phyloP scores from a whole-genome alignment of 2,888 invertebrate species.

The Pachydiplax longipennis region DNA sequence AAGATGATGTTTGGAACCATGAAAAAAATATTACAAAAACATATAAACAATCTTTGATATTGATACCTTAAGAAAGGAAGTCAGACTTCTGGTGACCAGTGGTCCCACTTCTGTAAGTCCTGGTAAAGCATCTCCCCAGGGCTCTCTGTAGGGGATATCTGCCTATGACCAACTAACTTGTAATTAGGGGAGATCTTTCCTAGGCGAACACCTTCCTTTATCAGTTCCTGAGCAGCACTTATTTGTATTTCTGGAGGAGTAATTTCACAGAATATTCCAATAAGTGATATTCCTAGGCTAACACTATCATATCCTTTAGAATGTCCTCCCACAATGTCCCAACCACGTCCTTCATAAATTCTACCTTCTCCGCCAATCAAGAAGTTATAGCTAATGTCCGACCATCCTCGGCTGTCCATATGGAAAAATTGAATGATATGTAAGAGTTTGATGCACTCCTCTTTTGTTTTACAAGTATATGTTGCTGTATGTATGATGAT shows the following conservation, averaged over 20 bases:
- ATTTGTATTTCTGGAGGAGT: conserved; percentile 2
- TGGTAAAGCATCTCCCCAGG: conserved; percentile 53
- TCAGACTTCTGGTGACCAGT: conserved; percentile 45
- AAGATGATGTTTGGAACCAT: too few relatives aligned
- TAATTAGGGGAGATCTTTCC: conserved; percentile 62
- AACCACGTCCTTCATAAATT: conserved; percentile 23
- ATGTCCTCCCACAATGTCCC: conserved; percentile 11
- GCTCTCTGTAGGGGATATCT: conserved; percentile 61
- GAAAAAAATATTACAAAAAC: too few relatives aligned
- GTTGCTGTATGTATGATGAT: conserved; percentile 31
- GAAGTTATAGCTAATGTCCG: conserved; percentile 28
- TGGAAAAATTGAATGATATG: conserved; percentile 14
- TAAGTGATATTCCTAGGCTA: background rate
- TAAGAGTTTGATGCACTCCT: conserved; percentile 16
- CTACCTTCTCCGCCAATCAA: conserved; percentile 17
- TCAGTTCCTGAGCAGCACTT: conserved; percentile 59
- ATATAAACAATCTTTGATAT: too few relatives aligned
- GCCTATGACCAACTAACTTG: conserved; percentile 63
- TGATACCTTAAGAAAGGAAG: background rate
- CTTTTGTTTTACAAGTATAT: conserved; percentile 17
- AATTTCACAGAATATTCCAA: conserved; percentile 15
- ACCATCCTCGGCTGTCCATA: conserved; percentile 17
- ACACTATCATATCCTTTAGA: conserved; percentile 20
- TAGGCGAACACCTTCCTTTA: conserved; percentile 61
- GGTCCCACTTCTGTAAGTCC: conserved; percentile 52